A percentile compares a stretch with the other conserved stretches of the same genome.
phyloP scores from a whole-genome alignment of 2,888 invertebrate genomes.

The Trissoscelio sp. region DNA sequence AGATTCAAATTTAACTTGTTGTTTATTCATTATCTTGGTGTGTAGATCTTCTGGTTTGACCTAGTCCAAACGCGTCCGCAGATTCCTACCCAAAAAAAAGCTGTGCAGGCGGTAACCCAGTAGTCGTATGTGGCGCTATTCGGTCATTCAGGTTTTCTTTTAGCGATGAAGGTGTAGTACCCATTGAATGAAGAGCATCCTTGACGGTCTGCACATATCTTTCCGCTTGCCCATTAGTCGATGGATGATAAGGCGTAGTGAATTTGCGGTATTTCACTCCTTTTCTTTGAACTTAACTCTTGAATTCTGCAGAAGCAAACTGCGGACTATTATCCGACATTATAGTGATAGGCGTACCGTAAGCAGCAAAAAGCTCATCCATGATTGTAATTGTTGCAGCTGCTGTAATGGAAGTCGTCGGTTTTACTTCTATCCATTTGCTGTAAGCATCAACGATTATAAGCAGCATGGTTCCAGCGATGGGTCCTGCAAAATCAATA shows the following conservation, averaged over 20 bases:
- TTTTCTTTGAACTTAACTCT: not conserved
- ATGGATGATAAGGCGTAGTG: constrained; percentile 16
- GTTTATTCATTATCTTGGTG: constrained; percentile 7
- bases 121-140: constrained; percentile 61
- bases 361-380: constrained; percentile 17
- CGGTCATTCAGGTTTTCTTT: constrained; percentile 42
- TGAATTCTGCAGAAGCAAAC: constrained; percentile 27
- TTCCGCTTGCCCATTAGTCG: constrained; percentile 32
- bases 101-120: constrained; percentile 68
- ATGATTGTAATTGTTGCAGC: constrained; percentile 13
- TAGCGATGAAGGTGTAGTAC: too few relatives aligned
- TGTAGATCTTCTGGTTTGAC: constrained; percentile 4
- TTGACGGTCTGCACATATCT: constrained; percentile 31
- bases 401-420: constrained; percentile 2
- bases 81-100: constrained; percentile 66
- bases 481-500: constrained; percentile 45
- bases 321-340: constrained; percentile 26
- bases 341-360: constrained; percentile 4
- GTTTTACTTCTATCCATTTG: constrained; percentile 23
- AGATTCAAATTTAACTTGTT: not conserved
- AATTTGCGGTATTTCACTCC: constrained; percentile 31
- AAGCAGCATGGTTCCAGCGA: constrained; percentile 12
- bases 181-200: constrained; percentile 41
- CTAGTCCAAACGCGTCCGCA: constrained; percentile 67
- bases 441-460: constrained; percentile 21